Base-by-base conservation (phyloP, 1,140 invertebrate species). In the Varroa destructor region DNA sequence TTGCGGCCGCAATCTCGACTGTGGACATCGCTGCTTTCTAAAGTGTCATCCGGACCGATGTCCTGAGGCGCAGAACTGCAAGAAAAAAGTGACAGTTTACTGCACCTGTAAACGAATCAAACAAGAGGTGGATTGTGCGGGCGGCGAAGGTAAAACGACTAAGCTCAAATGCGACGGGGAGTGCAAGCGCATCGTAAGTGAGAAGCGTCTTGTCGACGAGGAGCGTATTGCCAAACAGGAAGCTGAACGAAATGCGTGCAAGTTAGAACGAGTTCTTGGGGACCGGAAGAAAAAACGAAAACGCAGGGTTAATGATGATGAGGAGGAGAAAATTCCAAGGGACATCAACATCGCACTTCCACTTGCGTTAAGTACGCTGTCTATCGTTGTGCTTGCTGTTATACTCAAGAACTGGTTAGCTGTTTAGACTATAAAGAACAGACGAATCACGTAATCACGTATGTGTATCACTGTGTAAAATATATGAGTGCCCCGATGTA, bases 61-160 rank as follows among this genome's bases (percentile, higher is more conserved):
- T 79, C 82, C 84, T 0, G 82, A 82, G 70, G 80, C 84, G 43
- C 84, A 87, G 72, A 74, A 80, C 0, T 95, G 91, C 78, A 85
- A 84, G 55, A 89, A 89, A 74, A 91, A 88, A 78, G 85, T 91
- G 0, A 87, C 87, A 77, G 77, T 91, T 0, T 82, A 83, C 57
- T 95, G 92, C 76, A 80, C 82, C 58, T 96, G 92, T 76, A 86
- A 87, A 72, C 84, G 89, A 73, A 81, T 88, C 2, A 91, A 87
- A 77, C 87, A 85, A 77, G 89, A 92, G 72, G 82, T 87, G 71
- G 79, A 84, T 0, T 95, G 92, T 77, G 71, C 74, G 73, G 76
- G 78, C n/a, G 74, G 77, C 5, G 73, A 73, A 42, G 71, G 55
- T 54, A 75, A 74, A 6, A 73, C 74, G 14, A 73, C 70, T 36